Evolutionary conservation across 2,888 invertebrate species (phyloP).

Genomic region (Erebia ligea): DNA sequence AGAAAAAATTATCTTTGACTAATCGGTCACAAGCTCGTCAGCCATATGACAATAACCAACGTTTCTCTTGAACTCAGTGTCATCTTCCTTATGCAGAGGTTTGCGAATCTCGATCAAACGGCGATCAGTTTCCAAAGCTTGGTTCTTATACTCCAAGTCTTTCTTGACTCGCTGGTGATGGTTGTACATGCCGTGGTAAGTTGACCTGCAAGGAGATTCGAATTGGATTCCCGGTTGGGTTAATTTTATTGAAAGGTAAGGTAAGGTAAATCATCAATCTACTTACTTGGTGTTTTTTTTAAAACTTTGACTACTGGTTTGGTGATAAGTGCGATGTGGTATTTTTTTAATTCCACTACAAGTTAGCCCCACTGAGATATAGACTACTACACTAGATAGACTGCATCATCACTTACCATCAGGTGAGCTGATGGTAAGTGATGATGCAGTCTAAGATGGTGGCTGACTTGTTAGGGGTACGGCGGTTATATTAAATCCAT

Average conservation of each 20-base stretch:
- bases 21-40: constrained; percentile 80
- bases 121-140: constrained; percentile 90
- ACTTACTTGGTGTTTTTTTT: too few species aligned
- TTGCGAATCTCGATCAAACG: constrained; percentile 88
- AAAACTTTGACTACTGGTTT: too few species aligned
- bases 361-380: too few species aligned
- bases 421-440: too few species aligned
- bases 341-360: too few species aligned
- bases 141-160: constrained; percentile 89
- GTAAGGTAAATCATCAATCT: too few species aligned
- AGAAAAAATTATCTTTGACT: neutral
- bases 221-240: neutral
- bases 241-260: neutral
- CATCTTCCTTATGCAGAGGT: constrained; percentile 77
- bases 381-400: too few species aligned
- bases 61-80: constrained; percentile 87
- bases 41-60: constrained; percentile 88
- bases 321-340: too few species aligned
- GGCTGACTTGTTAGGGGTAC: too few species aligned
- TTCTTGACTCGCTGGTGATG: constrained; percentile 83
- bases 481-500: too few species aligned
- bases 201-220: constrained; percentile 67
- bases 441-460: too few species aligned
- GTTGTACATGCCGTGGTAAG: constrained; percentile 84
- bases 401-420: too few species aligned